phyloP scores from a whole-genome alignment of 2,797 vertebrate species.

The Dromococcyx pavoninus region DNA sequence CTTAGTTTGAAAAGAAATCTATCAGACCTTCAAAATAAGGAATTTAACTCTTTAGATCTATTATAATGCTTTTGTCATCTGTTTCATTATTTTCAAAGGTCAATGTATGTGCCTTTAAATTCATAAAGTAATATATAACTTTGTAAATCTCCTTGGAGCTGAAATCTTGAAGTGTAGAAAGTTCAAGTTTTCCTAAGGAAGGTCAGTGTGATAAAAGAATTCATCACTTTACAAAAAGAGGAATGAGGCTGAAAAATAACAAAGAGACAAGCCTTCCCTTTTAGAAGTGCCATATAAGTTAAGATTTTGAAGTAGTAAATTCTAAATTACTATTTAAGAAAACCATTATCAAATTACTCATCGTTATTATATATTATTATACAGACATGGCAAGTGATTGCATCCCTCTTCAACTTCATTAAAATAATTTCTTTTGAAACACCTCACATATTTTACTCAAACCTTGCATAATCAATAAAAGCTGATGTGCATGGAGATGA shows the following conservation, averaged over 20 bases:
- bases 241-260: background rate
- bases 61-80: background rate
- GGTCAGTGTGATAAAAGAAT: background rate
- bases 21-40: background rate
- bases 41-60: background rate
- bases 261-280: background rate
- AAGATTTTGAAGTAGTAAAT: background rate
- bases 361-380: background rate
- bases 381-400: background rate
- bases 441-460: background rate
- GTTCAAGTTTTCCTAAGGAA: background rate
- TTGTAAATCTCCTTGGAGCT: background rate
- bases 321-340: background rate
- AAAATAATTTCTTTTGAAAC: background rate
- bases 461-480: background rate
- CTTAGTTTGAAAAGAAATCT: conserved; percentile 10
- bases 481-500: background rate
- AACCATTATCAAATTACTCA: background rate
- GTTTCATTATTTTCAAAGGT: conserved; percentile 12
- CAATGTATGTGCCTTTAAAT: background rate
- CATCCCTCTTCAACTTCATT: background rate
- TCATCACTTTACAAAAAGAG: background rate
- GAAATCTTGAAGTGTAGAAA: background rate
- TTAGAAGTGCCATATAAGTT: background rate
- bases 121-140: background rate